These are phyloP conservation scores for Rhamphomyia laevipes DNA, from an alignment of 2,888 invertebrate species.

Conservation along the genomic window DNA sequence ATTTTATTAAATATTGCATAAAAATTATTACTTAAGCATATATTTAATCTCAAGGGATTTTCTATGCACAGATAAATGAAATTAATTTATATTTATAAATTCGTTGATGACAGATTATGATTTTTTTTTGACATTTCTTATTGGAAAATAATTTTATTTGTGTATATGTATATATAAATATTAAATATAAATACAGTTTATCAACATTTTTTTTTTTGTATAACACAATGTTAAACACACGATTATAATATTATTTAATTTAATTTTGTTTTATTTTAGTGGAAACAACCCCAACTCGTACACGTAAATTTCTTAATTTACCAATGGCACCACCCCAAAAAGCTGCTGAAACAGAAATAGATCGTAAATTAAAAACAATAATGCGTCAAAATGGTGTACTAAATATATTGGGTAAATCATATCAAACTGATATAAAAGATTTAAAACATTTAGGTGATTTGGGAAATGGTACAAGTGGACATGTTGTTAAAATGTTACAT, in stretches of 20 bases:
- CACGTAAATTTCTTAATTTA: conserved; percentile 44
- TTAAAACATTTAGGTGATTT: conserved; percentile 77
- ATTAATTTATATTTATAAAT: no score
- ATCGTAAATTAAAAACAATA: conserved; percentile 79
- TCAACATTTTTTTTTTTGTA: neutral
- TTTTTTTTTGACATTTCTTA: neutral
- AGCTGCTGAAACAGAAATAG: conserved; percentile 55
- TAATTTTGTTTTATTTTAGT: conserved; percentile 16
- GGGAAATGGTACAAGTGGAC: conserved; percentile 93
- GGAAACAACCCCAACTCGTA: conserved; percentile 42
- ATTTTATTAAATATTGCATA: no score
- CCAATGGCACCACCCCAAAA: conserved; percentile 43
- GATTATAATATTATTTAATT: neutral
- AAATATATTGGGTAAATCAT: conserved; percentile 66
- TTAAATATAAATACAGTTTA: neutral
- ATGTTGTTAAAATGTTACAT: conserved; percentile 94
- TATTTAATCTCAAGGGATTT: neutral
- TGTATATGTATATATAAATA: neutral
- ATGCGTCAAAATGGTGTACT: conserved; percentile 87
- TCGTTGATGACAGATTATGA: no score
- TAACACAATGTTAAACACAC: neutral
- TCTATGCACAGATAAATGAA: neutral
- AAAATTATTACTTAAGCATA: no score
- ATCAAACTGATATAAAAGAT: conserved; percentile 70
- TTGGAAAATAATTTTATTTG: neutral